phyloP scores from a whole-genome alignment of 2,797 vertebrate genomes.

The Anabas testudineus region DNA sequence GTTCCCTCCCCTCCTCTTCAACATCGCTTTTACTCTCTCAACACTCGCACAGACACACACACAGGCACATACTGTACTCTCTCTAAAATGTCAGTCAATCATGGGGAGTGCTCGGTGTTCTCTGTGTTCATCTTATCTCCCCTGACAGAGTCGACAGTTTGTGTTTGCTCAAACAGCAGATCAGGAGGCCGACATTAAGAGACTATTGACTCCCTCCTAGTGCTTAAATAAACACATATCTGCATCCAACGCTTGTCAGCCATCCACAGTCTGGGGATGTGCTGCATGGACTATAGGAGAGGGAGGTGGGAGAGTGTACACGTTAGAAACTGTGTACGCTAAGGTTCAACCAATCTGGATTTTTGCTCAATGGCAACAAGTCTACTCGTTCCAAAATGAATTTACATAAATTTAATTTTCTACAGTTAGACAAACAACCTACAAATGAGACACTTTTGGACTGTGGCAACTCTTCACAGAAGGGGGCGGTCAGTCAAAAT shows the following conservation, averaged over 20 bases:
- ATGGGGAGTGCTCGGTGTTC: slow-evolving; percentile 38
- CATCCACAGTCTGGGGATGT: not conserved
- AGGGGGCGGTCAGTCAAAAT: no score
- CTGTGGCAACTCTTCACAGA: no score
- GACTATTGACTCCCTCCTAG: slow-evolving; percentile 65
- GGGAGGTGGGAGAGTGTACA: not conserved
- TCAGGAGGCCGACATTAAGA: slow-evolving; percentile 75
- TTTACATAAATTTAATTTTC: no score
- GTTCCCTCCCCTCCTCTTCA: not conserved
- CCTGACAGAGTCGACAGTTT: slow-evolving; percentile 72
- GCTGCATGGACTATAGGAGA: not conserved
- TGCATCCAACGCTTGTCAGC: slow-evolving; percentile 59
- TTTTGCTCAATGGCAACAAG: not conserved
- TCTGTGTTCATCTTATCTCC: slow-evolving; percentile 75
- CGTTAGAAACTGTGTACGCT: not conserved
- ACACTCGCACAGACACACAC: slow-evolving; percentile 6
- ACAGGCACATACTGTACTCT: slow-evolving; percentile 32
- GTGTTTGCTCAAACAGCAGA: slow-evolving; percentile 76
- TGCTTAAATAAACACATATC: slow-evolving; percentile 72
- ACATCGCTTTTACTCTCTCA: not conserved
- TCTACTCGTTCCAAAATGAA: no score
- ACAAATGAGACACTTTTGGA: no score
- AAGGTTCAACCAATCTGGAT: not conserved
- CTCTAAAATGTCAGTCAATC: slow-evolving; percentile 68
- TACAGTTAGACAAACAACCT: no score